A percentile compares a stretch with the other conserved stretches of the same genome.
Conservation (phyloP, 1,140 invertebrate species). For the Cephus cinctus region DNA sequence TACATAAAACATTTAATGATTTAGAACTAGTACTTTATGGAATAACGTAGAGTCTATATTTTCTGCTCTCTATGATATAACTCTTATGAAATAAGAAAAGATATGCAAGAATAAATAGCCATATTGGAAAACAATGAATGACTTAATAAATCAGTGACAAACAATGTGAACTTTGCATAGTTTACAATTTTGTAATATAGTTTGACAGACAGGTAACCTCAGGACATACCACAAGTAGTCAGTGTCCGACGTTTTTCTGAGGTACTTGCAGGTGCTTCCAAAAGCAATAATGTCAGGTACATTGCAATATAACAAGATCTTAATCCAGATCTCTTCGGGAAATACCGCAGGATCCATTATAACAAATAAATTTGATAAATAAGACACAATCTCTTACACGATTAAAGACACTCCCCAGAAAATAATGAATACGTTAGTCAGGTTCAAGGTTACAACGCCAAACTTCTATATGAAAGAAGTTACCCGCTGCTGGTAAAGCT, state of each 20-base stretch:
- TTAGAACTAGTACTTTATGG: too few relatives aligned
- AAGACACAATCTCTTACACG: slow-evolving; percentile 16
- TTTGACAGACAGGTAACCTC: slow-evolving; percentile 34
- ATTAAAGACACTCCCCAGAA: slow-evolving; percentile 43
- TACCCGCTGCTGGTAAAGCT: too few relatives aligned
- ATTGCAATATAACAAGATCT: slow-evolving; percentile 53
- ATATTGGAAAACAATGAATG: background rate
- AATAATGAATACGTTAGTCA: slow-evolving; percentile 49
- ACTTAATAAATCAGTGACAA: background rate
- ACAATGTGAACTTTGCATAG: background rate
- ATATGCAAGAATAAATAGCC: too few relatives aligned
- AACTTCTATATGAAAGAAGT: too few relatives aligned
- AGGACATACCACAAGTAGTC: slow-evolving; percentile 54
- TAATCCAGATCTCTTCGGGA: slow-evolving; percentile 56
- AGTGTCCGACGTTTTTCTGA: slow-evolving; percentile 50
- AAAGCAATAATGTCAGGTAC: slow-evolving; percentile 56
- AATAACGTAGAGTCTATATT: too few relatives aligned
- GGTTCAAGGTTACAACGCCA: slow-evolving; percentile 50
- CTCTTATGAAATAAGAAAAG: too few relatives aligned
- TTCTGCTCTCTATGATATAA: too few relatives aligned
- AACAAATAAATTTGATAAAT: slow-evolving; percentile 40
- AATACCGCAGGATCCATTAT: slow-evolving; percentile 55
- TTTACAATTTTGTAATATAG: background rate
- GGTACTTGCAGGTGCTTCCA: slow-evolving; percentile 53
- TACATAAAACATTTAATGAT: too few relatives aligned